Percentiles rank a stretch among this genome's conserved stretches.
Evolutionary conservation across 2,888 invertebrate genomes (phyloP).

Genomic region (Serripes groenlandicus): DNA sequence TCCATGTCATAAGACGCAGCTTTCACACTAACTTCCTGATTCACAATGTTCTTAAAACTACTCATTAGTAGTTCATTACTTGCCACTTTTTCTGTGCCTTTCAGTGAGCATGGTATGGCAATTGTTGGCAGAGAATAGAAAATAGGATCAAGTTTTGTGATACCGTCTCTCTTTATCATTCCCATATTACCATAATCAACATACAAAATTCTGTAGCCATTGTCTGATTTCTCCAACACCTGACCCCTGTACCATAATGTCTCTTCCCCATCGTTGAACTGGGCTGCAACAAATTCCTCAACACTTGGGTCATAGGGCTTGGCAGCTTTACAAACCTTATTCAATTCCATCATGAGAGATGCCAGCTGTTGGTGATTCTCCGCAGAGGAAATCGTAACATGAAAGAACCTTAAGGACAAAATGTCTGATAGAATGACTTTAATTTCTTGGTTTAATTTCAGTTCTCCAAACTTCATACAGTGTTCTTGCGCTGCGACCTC

Average conservation of each 20-base stretch:
- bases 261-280: constrained; percentile 38
- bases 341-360: constrained; percentile 26
- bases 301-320: constrained; percentile 52
- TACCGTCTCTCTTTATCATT: constrained; percentile 41
- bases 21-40: constrained; percentile 29
- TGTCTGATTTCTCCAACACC: constrained; percentile 17
- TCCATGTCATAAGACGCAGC: background rate
- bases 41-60: constrained; percentile 43
- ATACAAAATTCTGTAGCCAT: constrained; percentile 73
- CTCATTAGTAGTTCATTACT: too few relatives aligned
- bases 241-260: constrained; percentile 61
- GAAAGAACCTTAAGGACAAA: background rate
- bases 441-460: background rate
- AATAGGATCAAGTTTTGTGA: constrained; percentile 57
- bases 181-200: constrained; percentile 84
- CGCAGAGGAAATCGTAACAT: constrained; percentile 15
- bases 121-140: constrained; percentile 68
- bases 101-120: constrained; percentile 69
- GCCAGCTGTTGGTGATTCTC: constrained; percentile 18
- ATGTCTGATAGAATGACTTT: constrained; percentile 10
- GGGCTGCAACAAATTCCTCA: constrained; percentile 61
- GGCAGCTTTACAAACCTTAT: constrained; percentile 23
- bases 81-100: constrained; percentile 23
- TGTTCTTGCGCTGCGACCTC: too few relatives aligned
- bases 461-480: background rate